Percentiles rank a stretch among this genome's conserved stretches.
Conservation (phyloP, 2,797 vertebrate genomes). For the Hydrolagus colliei region DNA sequence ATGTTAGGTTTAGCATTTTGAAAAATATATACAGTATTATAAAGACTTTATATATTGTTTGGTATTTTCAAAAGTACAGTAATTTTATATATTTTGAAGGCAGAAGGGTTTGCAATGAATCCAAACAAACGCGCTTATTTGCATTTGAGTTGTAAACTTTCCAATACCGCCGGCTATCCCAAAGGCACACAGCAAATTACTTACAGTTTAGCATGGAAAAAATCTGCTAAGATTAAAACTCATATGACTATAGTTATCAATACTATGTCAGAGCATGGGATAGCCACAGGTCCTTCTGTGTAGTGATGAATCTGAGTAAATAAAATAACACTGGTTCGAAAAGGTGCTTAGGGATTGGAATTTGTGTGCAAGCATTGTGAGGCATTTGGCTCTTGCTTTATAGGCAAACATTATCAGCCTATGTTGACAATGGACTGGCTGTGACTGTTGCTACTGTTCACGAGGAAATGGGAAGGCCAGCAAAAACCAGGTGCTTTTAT, state of each 20-base stretch:
- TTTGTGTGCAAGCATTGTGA: slow-evolving; percentile 29
- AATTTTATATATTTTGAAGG: not conserved
- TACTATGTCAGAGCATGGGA: slow-evolving; percentile 24
- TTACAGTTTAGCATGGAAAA: slow-evolving; percentile 17
- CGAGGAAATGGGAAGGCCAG: slow-evolving; percentile 27
- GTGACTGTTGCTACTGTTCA: not conserved
- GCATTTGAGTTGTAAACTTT: not conserved
- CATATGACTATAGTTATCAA: slow-evolving; percentile 4
- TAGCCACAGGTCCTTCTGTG: slow-evolving; percentile 19
- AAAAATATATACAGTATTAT: too few species aligned
- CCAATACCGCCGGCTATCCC: not conserved
- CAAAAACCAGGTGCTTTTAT: slow-evolving; percentile 30
- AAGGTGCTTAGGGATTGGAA: slow-evolving; percentile 25
- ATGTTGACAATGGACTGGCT: slow-evolving; percentile 15
- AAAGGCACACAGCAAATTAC: not conserved
- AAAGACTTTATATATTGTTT: too few species aligned
- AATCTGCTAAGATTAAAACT: slow-evolving; percentile 25
- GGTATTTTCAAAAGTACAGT: too few species aligned
- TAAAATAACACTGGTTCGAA: slow-evolving; percentile 31
- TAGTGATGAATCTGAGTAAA: slow-evolving; percentile 27
- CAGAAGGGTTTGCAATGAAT: not conserved
- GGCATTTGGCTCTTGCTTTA: slow-evolving; percentile 16
- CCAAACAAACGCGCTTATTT: not conserved
- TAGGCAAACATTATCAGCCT: slow-evolving; percentile 20
- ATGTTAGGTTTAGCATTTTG: too few species aligned